Evolutionary conservation across 2,888 invertebrate species (phyloP).

Genomic region (Yponomeuta malinellus): DNA sequence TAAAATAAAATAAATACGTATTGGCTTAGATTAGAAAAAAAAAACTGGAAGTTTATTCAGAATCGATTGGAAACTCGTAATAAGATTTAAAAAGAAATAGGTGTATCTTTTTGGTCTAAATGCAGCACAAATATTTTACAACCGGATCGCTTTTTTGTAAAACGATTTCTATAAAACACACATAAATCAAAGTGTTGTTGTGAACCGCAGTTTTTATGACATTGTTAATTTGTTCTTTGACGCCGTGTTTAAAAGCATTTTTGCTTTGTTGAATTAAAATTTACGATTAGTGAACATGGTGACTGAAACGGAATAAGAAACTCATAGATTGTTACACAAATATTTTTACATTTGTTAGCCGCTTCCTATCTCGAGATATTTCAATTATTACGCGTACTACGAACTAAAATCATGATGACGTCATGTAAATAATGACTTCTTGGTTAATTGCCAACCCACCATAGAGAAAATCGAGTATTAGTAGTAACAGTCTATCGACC

Average conservation of each 20-base stretch:
- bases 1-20: too few species aligned
- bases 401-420: too few species aligned
- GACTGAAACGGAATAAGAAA: not conserved
- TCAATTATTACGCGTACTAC: too few species aligned
- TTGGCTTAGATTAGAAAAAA: too few species aligned
- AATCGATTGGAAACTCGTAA: too few species aligned
- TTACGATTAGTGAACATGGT: not conserved
- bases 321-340: not conserved
- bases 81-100: too few species aligned
- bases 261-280: conserved; percentile 16
- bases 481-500: too few species aligned
- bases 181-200: conserved; percentile 14
- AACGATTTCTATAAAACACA: conserved; percentile 13
- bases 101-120: not conserved
- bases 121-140: conserved; percentile 4
- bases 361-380: not conserved
- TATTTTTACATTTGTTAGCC: conserved; percentile 18
- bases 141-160: conserved; percentile 27
- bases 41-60: too few species aligned
- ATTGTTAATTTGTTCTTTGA: conserved; percentile 13
- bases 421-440: too few species aligned
- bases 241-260: conserved; percentile 17
- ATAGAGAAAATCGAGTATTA: too few species aligned
- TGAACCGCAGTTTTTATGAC: conserved; percentile 12
- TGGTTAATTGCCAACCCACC: too few species aligned